These are phyloP conservation scores for Gopherus evgoodei DNA, from an alignment of 2,113 vertebrate species.

Conservation along the genomic window DNA sequence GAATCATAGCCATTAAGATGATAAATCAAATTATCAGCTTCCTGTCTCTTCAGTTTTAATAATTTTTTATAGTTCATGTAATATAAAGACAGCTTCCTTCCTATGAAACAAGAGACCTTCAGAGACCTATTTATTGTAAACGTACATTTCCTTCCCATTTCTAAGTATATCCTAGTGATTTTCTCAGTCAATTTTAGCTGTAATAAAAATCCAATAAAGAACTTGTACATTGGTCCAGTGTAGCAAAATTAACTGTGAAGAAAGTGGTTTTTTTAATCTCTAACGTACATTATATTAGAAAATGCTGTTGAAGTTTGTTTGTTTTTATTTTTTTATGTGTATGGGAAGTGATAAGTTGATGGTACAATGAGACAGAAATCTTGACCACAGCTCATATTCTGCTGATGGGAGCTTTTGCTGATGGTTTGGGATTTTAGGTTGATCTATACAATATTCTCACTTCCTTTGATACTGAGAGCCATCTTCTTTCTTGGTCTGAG, in stretches of 20 bases:
- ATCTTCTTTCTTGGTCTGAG: neutral
- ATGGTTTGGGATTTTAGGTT: rapidly evolving
- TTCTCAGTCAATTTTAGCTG: conserved; percentile 71
- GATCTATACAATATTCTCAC: neutral
- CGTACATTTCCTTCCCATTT: conserved; percentile 77
- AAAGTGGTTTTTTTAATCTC: conserved; percentile 64
- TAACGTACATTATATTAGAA: conserved; percentile 2
- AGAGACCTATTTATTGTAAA: conserved; percentile 77
- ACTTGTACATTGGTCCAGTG: conserved; percentile 66
- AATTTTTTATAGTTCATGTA: conserved; percentile 84
- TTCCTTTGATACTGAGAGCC: neutral
- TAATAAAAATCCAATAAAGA: conserved; percentile 74
- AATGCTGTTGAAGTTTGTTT: neutral
- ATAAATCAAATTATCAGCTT: conserved; percentile 86
- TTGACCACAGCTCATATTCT: neutral
- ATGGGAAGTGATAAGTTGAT: neutral
- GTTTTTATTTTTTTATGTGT: neutral
- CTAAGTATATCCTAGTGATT: conserved; percentile 68
- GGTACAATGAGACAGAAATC: neutral
- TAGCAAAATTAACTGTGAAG: conserved; percentile 62
- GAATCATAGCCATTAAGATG: conserved; percentile 83
- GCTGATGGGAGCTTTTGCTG: neutral
- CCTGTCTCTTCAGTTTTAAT: conserved; percentile 80
- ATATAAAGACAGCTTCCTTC: conserved; percentile 86
- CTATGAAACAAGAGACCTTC: conserved; percentile 80